Conservation (phyloP, 1,140 invertebrate species). For the Tachypleus tridentatus region DNA sequence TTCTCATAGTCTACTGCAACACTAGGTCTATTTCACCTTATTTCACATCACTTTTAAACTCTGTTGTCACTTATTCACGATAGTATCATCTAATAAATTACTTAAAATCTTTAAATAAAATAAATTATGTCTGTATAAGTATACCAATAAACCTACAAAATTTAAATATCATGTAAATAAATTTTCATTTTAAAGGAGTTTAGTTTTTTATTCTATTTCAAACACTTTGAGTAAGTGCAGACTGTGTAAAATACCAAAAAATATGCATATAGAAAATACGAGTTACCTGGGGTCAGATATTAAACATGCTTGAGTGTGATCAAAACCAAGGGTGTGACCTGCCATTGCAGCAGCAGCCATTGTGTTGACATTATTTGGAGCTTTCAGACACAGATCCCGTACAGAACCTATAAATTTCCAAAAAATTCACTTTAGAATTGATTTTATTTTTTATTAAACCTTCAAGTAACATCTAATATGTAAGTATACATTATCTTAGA, state of each 20-base stretch:
- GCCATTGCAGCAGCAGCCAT: slow-evolving; percentile 47
- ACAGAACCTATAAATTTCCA: slow-evolving; percentile 37
- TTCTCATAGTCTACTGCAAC: no score
- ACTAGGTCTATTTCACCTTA: no score
- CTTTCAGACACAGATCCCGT: slow-evolving; percentile 41
- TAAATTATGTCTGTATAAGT: no score
- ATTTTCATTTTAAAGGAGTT: no score
- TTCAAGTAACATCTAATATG: not conserved
- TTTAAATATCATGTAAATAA: no score
- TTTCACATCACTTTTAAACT: no score
- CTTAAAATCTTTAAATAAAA: no score
- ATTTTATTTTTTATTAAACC: no score
- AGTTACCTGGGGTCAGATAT: slow-evolving; percentile 43
- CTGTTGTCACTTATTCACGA: no score
- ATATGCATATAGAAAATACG: not conserved
- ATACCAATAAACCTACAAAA: no score
- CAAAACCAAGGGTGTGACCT: slow-evolving; percentile 48
- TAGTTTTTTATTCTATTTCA: no score
- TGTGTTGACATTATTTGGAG: slow-evolving; percentile 51
- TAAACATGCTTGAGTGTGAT: slow-evolving; percentile 40
- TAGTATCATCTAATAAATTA: no score
- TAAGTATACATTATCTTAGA: not conserved
- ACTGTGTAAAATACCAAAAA: slow-evolving; percentile 7
- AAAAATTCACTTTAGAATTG: not conserved
- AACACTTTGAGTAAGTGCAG: not conserved